These are phyloP conservation scores for cattle (Bos taurus) DNA, from an alignment of 2,113 vertebrate species.

Conservation along the genomic window DNA sequence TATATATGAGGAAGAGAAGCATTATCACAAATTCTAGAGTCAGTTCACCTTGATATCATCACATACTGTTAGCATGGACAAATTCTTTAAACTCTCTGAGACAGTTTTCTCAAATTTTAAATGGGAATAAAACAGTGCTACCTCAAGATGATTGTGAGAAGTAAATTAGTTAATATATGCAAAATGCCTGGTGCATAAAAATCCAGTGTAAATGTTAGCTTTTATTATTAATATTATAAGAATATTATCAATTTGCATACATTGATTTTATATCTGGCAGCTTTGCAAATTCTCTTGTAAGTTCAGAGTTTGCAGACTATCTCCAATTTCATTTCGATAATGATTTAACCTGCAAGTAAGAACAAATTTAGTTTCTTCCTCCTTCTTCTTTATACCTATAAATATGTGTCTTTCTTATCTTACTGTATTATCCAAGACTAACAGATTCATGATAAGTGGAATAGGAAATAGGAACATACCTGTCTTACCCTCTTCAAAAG, in stretches of 20 bases:
- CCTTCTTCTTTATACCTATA: not conserved
- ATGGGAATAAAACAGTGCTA: not conserved
- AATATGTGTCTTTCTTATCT: not conserved
- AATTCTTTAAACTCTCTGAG: not conserved
- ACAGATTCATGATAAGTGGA: not conserved
- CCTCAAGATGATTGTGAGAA: not conserved
- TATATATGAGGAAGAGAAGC: not conserved
- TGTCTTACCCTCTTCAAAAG: not conserved
- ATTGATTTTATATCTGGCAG: not conserved
- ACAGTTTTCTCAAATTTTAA: not conserved
- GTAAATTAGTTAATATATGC: not conserved
- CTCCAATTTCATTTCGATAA: conserved; percentile 30
- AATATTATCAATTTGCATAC: conserved; percentile 11
- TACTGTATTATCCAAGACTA: not conserved
- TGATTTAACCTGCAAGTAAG: not conserved
- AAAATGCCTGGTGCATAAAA: not conserved
- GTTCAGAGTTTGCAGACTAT: not conserved
- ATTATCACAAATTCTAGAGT: not conserved
- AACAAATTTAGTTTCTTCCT: not conserved
- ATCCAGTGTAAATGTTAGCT: conserved; percentile 19
- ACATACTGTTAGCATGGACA: not conserved
- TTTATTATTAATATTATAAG: conserved; percentile 10
- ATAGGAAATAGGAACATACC: not conserved
- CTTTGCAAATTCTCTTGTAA: not conserved
- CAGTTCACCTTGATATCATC: not conserved